These are phyloP conservation scores for Pantherophis alleghaniensis DNA, from an alignment of 2,797 vertebrate genomes.

Conservation along the genomic window DNA sequence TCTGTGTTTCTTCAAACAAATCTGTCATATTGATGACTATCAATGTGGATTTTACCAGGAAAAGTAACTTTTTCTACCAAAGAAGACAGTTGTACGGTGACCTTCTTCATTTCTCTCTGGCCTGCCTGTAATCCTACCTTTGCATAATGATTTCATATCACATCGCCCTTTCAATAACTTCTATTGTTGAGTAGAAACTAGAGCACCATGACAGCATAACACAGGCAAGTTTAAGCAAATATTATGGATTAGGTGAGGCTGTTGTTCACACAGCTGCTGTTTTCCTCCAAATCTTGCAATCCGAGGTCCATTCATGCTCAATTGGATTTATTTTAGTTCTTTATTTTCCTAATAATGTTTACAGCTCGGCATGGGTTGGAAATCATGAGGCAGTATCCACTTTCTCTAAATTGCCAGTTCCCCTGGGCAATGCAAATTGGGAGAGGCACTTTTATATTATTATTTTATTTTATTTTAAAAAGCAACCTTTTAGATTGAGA, in stretches of 20 bases:
- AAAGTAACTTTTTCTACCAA: neutral
- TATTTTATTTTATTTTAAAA: accelerated
- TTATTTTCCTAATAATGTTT: conserved; percentile 32
- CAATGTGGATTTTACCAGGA: neutral
- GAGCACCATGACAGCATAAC: neutral
- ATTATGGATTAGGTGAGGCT: neutral
- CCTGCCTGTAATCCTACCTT: neutral
- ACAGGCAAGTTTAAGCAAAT: neutral
- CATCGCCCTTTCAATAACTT: neutral
- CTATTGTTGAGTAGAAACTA: neutral
- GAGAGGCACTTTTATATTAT: neutral
- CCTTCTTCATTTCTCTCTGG: neutral
- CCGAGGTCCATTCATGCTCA: neutral
- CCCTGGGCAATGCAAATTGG: conserved; percentile 12
- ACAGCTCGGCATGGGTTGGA: neutral
- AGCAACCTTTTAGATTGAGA: neutral
- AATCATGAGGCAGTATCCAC: neutral
- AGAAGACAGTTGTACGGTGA: no score
- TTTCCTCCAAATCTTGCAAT: neutral
- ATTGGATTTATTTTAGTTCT: conserved; percentile 3
- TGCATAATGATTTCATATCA: neutral
- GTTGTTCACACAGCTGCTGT: neutral
- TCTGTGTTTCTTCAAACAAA: neutral
- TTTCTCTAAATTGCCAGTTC: neutral
- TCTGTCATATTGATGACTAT: neutral